phyloP scores from a whole-genome alignment of 2,113 vertebrate genomes.

The Lanius collurio region DNA sequence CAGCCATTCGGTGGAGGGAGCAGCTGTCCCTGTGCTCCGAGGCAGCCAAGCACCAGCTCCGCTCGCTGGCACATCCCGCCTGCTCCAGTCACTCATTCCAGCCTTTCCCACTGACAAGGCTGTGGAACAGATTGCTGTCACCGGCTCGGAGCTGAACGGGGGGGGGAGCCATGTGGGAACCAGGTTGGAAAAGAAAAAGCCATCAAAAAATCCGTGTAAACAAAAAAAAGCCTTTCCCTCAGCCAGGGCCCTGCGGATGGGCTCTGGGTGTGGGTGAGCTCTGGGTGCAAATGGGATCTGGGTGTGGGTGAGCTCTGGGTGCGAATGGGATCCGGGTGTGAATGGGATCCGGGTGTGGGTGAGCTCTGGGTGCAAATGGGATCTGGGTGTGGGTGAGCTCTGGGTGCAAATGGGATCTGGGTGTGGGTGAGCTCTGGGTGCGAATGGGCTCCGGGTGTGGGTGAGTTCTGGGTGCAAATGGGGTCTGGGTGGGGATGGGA shows the following conservation, averaged over 20 bases:
- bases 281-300: neutral
- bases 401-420: no score
- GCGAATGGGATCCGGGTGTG: neutral
- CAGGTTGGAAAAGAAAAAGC: neutral
- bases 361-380: neutral
- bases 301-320: neutral
- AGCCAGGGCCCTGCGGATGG: neutral
- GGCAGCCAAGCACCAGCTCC: neutral
- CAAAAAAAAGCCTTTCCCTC: neutral
- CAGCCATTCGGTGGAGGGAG: neutral
- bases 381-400: no score
- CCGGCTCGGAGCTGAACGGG: neutral
- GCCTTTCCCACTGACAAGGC: neutral
- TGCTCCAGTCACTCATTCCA: conserved; percentile 5
- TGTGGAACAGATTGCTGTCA: conserved; percentile 22
- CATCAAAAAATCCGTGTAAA: neutral
- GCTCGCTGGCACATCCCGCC: neutral
- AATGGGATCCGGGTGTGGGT: neutral
- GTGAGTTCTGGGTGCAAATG: neutral
- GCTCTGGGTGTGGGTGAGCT: neutral
- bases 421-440: neutral
- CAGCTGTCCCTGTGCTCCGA: neutral
- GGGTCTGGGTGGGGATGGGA: neutral
- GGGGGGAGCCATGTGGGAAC: neutral
- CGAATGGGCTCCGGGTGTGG: neutral